phyloP scores from a whole-genome alignment of 2,888 invertebrate species.

The Perizoma affinitatum region DNA sequence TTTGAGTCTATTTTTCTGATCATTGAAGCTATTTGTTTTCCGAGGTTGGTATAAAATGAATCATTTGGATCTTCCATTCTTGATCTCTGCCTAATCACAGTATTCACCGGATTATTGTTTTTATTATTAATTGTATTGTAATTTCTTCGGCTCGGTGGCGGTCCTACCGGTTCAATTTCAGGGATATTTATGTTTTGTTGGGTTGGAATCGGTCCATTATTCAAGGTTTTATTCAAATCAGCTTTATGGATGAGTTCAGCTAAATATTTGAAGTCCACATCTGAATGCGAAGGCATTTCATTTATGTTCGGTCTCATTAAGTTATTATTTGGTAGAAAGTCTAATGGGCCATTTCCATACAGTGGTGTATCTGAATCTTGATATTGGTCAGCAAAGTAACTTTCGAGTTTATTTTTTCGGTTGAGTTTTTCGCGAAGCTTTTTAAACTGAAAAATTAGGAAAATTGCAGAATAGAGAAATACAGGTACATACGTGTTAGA shows the following conservation, averaged over 20 bases:
- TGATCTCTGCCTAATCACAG: conserved; percentile 19
- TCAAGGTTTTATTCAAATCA: conserved; percentile 47
- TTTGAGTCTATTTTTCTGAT: conserved; percentile 60
- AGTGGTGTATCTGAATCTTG: conserved; percentile 35
- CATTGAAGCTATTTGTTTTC: conserved; percentile 71
- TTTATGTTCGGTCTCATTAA: conserved; percentile 25
- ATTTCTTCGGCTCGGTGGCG: conserved; percentile 39
- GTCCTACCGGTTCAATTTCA: conserved; percentile 10
- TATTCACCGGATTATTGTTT: conserved; percentile 5
- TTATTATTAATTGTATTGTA: conserved; percentile 29
- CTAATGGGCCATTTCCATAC: conserved; percentile 22
- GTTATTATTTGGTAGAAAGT: conserved; percentile 9
- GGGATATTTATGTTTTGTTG: conserved; percentile 6
- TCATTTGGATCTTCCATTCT: conserved; percentile 50
- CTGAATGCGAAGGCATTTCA: conserved; percentile 39
- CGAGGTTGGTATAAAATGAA: conserved; percentile 64
- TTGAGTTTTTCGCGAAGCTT: conserved; percentile 46
- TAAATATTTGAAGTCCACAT: conserved; percentile 71
- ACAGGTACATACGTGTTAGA: too few relatives aligned
- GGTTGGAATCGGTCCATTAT: not conserved
- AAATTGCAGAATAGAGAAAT: not conserved
- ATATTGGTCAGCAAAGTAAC: conserved; percentile 36
- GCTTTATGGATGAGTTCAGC: conserved; percentile 68
- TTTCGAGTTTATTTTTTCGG: conserved; percentile 41
- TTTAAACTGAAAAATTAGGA: conserved; percentile 45